phyloP scores from a whole-genome alignment of 1,140 invertebrate genomes.

The Pogonognathellus flavescens region DNA sequence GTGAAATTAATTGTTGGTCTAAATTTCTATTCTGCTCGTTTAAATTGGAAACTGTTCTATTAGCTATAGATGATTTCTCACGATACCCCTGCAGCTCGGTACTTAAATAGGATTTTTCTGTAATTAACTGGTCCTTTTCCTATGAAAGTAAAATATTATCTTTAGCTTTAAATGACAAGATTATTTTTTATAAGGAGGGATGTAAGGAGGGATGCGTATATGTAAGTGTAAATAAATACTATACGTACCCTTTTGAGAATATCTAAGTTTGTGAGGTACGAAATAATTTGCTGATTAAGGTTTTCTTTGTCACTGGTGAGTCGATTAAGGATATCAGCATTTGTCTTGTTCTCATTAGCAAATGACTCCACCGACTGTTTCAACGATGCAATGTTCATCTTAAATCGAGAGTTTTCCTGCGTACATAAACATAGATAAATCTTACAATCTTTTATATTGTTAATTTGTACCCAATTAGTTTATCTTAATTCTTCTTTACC shows the following conservation, averaged over 20 bases:
- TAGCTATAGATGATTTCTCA: slow-evolving; percentile 60
- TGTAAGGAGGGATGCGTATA: too few species aligned
- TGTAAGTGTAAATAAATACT: too few species aligned
- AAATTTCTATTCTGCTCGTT: slow-evolving; percentile 62
- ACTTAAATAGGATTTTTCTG: slow-evolving; percentile 64
- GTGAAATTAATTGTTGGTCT: slow-evolving; percentile 61
- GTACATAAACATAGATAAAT: neutral
- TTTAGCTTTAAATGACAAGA: too few species aligned
- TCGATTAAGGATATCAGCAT: slow-evolving; percentile 77
- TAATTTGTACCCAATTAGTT: too few species aligned
- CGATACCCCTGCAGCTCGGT: slow-evolving; percentile 61
- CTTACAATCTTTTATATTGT: too few species aligned
- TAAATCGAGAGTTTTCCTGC: slow-evolving; percentile 73
- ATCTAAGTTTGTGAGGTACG: slow-evolving; percentile 78
- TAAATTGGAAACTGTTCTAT: slow-evolving; percentile 63
- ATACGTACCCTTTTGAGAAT: slow-evolving; percentile 74
- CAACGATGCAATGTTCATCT: slow-evolving; percentile 72
- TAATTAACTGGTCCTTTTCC: slow-evolving; percentile 64
- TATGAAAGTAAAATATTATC: slow-evolving; percentile 5
- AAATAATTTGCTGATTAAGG: slow-evolving; percentile 77
- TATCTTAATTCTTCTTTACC: too few species aligned
- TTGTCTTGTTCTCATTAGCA: slow-evolving; percentile 78
- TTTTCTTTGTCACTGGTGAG: slow-evolving; percentile 78
- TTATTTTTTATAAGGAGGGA: too few species aligned
- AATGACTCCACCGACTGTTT: slow-evolving; percentile 76